Base-by-base conservation (phyloP, 2,113 vertebrate genomes). In the Psilopogon haemacephalus region DNA sequence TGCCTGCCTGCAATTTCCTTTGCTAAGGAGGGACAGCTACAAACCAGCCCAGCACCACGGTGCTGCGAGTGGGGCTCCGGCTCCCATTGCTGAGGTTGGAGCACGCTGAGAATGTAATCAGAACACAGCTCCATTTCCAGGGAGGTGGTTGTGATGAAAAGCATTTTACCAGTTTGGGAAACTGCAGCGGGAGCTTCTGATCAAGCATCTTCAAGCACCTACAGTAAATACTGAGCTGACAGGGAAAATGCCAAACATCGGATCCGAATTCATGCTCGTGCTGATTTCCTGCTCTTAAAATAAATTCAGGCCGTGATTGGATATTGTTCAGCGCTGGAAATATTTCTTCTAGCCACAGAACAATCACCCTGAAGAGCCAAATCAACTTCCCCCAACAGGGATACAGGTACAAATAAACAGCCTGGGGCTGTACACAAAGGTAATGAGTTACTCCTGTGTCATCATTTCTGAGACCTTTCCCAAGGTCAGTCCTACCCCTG, bases 261-360 rank as follows among this genome's bases (percentile, higher is more conserved):
- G 42, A 64, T 94, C 35, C 83, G 86, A 94, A 91, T 91, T 94
- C 86, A 52, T 90, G 64, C 91, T 89, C 72, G 88, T 42, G 67
- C 70, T 33, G 70, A 90, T 93, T 93, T 96, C 94, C 93, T 93
- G 92, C 94, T 60, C 88, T 93, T 44, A 78, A 94, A 95, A 96
- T 65, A 95, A 97, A 97, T 62, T 86, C 89, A 79, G 52, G 93
- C 83, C 78, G 55, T 86, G 96, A 96, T 87, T 97, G 90, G 90
- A 73, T 94, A 95, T 94, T 95, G 95, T 96, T 96, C 84, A 84
- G 32, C 27, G 73, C 32, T 93, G 90, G 58, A 83, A 96, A 97
- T 97, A 90, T 84, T 96, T 96, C 94, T 95, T 86, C 79, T 83
- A 84, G 8, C 54, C 73, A 69, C 1, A 12, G 54, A 68, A 84